Base-by-base conservation (phyloP, 2,888 invertebrate species). In the Tiliacea citrago region DNA sequence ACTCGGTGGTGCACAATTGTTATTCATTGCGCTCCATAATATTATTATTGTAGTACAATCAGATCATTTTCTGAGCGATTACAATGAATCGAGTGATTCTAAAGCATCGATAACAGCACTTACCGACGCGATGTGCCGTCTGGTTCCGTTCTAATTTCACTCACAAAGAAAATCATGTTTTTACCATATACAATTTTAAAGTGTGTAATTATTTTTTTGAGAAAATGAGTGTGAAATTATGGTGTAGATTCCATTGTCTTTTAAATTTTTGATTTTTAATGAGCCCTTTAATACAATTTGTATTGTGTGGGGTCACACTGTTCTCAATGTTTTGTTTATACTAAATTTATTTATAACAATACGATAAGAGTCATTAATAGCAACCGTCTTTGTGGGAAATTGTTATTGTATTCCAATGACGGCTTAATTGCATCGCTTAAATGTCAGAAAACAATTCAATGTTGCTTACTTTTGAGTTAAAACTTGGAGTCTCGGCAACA, bases 41-140 rank as follows among this genome's bases (percentile, higher is more conserved):
- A 88, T 79, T 86, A 88, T 88, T 90, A 91, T 90, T 88, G 87
- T 88, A 86, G 81, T 85, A 81, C 86, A 85, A 91, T 87, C 86
- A 81, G 86, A 88, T 88, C 85, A 88, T 89, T 89, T 87, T 88
- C 90, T 88, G 79, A 83, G 81, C 86, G 80, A 90, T 91, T 89
- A 90, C 86, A 86, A 86, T 88, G 86, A 88, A 87, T 88, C 89
- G 81, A 85, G 88, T 88, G 89, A 85, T 88, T 86, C 62, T 86
- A 81, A 81, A 79, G 84, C 51, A 84, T 84, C 81, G 84, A 88
- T 88, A 89, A 86, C 85, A 86, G 86, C 83, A 88, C 83, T 85
- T 83, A 86, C 81, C 77, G 53, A 67, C 70, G 75, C 70, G 58
- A 68, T 75, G 57, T 80, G 75, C 77, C 75, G 75, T 85, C 83